These are phyloP conservation scores for Chloroceryle aenea DNA, from an alignment of 2,113 vertebrate species.

Conservation along the genomic window DNA sequence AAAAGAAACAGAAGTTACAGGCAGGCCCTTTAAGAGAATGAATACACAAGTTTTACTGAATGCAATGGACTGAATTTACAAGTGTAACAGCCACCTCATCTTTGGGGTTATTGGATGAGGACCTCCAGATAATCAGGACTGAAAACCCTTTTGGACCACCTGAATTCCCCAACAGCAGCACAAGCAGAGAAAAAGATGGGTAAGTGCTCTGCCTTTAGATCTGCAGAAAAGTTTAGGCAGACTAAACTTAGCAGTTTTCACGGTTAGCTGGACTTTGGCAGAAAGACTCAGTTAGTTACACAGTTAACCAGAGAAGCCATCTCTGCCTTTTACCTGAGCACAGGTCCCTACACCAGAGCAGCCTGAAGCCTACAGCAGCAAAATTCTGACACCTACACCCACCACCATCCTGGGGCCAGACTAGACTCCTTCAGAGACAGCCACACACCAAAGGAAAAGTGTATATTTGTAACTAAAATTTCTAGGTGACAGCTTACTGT, in stretches of 20 bases:
- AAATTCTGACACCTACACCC: background rate
- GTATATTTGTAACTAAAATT: background rate
- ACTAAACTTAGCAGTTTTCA: background rate
- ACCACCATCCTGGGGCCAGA: fast-evolving
- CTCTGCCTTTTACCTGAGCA: background rate
- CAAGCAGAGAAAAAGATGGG: background rate
- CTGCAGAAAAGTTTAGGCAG: background rate
- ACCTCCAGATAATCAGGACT: background rate
- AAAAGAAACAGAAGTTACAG: background rate
- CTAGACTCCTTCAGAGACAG: background rate
- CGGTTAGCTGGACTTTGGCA: background rate
- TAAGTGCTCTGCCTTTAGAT: background rate
- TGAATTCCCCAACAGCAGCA: background rate
- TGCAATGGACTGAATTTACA: background rate
- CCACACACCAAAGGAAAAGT: background rate
- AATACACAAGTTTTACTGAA: background rate
- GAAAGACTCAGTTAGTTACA: background rate
- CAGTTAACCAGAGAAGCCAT: background rate
- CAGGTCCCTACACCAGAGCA: background rate
- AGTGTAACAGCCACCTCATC: background rate
- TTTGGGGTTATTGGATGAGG: background rate
- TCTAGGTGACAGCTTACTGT: background rate
- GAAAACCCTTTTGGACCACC: background rate
- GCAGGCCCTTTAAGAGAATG: background rate
- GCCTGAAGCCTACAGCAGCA: fast-evolving